Evolutionary conservation across 2,888 invertebrate genomes (phyloP), one percentile per base, ranked within the genome.

Genomic region (Sphaerophoria taeniata): DNA sequence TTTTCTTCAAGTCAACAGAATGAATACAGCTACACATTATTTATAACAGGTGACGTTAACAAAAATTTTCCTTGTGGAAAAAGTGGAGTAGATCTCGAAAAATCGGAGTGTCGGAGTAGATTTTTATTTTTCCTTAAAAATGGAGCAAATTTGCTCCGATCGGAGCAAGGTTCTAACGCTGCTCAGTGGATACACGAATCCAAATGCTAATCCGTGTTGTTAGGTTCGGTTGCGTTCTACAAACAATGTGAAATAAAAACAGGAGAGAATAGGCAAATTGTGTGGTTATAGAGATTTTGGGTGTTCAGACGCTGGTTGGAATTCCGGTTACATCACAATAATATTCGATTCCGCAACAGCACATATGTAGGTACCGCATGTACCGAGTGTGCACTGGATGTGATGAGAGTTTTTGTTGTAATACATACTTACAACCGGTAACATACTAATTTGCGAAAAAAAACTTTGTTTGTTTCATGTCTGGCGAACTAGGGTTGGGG

Each of bases 211-310:
- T 55, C 47, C 24, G 14, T 51, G 36, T 51, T 36, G 6, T 58
- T 47, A 6, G 65, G 24, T 12, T 65, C 16, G 53, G 24, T 49
- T 43, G 34, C 24, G 7, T 61, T 33, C 36, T 16, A 36, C 49
- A 65, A 65, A 65, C 24, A 75, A 80, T 43, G 61, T 74, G 58
- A 5, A 55, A 76, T 60, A 61, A 9, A 61, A 81, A 51, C 63
- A 80, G 43, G 69, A 58, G 73, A 70, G 78, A 74, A 78, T 83
- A 83, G 78, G 78, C 78, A 78, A 78, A 73, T 83, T 63, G 73
- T 78, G 82, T 78, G 78, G 82, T 70, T 33, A 73, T 45, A 14
- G 63, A 61, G 39, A 69, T 73, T 49, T 58, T 45, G 73, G 67
- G 43, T 72, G 58, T 60, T 24, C 24, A 36, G 16, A 73, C 36